Evolutionary conservation across 2,888 invertebrate species (phyloP), one percentile per base, ranked within the genome.

Genomic region (Gymnosoma rotundatum): DNA sequence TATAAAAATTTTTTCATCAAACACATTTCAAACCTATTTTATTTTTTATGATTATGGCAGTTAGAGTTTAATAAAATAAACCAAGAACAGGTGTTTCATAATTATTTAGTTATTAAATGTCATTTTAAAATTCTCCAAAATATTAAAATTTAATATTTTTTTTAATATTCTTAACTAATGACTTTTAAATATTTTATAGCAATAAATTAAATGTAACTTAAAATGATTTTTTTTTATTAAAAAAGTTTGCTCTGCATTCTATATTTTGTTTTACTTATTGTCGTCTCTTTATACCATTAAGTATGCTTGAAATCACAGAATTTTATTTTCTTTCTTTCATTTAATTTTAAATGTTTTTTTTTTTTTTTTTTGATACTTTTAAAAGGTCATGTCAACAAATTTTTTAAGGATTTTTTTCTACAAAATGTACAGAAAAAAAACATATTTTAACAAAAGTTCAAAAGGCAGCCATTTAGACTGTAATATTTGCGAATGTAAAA

Each of bases 361-460:
- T 66, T 73, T 54, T 66, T 52, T 25, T 64, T 58, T 66, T 54
- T 36, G 10, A 12, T 42, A 1, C 14, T 60, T 45, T 56, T 48
- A 54, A 81, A 75, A 76, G 81, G 69, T 82, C 81, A 75, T 76
- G 58, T 58, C 69, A 81, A 81, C 58, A 70, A 70, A 81, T 63
- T n/a, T 14, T 69, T 67, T 32, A 73, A 61, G 48, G 36, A 52
- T 38, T 78, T 16, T 25, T 20, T 67, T 45, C 36, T 58, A 45
- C 4, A 10, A n/a, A 69, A 54, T 36, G 16, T 38, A 60, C 52
- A 32, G 52, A 72, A 64, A 36, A 63, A 21, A 32, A 32, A 32
- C 0, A 63, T 48, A 9, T n/a, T 52, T 45, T 3, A 48, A 21
- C 16, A 66, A 67, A 61, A 48, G 9, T n/a, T 56, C n/a, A 16